These are phyloP conservation scores for Drosophila stalkeri DNA, from an alignment of 2,888 invertebrate species.

Conservation along the genomic window DNA sequence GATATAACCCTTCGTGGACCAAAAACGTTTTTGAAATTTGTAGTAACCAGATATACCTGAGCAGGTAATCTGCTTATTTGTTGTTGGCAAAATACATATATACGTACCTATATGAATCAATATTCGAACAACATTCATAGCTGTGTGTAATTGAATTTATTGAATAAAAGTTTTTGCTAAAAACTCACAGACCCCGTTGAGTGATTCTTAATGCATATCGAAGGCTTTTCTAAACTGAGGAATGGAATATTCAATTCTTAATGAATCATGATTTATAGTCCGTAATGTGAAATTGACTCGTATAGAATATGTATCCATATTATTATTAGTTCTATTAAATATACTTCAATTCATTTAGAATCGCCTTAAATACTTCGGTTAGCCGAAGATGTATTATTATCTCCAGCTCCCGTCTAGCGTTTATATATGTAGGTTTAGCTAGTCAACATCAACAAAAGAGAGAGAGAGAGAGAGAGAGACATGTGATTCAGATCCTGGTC, in stretches of 20 bases:
- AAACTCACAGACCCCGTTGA: conserved; percentile 18
- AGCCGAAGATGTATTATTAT: conserved; percentile 28
- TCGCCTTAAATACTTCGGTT: conserved; percentile 35
- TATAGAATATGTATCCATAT: neutral
- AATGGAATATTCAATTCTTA: neutral
- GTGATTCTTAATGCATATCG: neutral
- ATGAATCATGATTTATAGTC: neutral
- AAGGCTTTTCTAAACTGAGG: conserved; percentile 26
- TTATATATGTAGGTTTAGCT: conserved; percentile 8
- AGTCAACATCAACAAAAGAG: conserved; percentile 7
- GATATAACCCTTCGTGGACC: conserved; percentile 54
- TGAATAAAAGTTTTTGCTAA: conserved; percentile 64
- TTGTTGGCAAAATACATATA: conserved; percentile 34
- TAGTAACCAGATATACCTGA: conserved; percentile 21
- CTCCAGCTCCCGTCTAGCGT: neutral
- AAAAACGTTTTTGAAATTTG: conserved; percentile 48
- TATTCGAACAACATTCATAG: conserved; percentile 34
- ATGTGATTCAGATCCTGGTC: conserved; percentile 16
- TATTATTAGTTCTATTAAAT: neutral
- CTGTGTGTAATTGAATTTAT: conserved; percentile 56
- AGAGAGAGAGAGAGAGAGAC: neutral
- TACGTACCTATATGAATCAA: conserved; percentile 15
- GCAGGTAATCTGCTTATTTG: conserved; percentile 22
- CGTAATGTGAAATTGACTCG: neutral
- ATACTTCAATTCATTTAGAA: neutral